Conservation (phyloP, 2,797 vertebrate genomes). For the Trichosurus vulpecula region DNA sequence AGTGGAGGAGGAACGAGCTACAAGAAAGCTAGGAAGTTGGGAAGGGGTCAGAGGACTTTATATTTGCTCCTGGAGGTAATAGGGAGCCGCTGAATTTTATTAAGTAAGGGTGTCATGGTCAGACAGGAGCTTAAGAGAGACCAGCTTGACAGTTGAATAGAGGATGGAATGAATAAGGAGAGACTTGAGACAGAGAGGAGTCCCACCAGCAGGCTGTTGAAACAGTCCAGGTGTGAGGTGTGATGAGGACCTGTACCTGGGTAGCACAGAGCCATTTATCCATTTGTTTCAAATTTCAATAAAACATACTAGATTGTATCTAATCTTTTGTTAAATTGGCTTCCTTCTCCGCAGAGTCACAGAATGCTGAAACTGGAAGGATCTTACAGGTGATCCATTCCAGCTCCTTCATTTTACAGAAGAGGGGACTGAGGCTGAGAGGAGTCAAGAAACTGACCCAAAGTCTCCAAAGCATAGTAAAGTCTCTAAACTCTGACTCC, state of each 20-base stretch:
- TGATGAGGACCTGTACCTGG: neutral
- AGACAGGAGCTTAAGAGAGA: neutral
- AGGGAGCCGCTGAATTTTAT: neutral
- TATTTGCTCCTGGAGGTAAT: neutral
- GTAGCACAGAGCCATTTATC: neutral
- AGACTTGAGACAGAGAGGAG: neutral
- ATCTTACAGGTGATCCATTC: neutral
- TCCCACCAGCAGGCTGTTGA: neutral
- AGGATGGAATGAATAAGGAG: neutral
- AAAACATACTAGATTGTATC: neutral
- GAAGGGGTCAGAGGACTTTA: neutral
- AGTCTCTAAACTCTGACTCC: neutral
- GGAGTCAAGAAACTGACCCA: neutral
- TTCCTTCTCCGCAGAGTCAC: neutral
- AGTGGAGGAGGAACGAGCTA: neutral
- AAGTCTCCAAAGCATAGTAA: neutral
- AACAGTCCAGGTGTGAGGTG: neutral
- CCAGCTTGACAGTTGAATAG: neutral
- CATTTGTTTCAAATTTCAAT: neutral
- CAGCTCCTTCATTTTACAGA: neutral
- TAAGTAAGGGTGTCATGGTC: neutral
- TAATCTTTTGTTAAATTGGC: neutral
- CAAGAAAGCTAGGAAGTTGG: neutral
- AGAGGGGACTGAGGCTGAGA: neutral
- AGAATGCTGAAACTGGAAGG: neutral